Percentiles rank a stretch among this genome's conserved stretches.
Conservation (phyloP, 2,113 vertebrate genomes). For the Numenius arquata region DNA sequence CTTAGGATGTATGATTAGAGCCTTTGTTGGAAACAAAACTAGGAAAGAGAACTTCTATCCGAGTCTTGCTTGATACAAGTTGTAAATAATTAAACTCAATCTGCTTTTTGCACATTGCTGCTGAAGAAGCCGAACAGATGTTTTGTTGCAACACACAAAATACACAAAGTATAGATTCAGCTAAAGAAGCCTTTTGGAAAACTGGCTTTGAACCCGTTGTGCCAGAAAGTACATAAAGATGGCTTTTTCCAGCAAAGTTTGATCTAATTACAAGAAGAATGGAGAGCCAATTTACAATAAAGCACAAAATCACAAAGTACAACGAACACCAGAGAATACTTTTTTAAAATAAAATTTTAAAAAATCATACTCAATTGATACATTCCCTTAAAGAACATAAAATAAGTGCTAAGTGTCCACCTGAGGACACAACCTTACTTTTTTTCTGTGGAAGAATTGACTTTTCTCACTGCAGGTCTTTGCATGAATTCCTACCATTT, state of each 20-base stretch:
- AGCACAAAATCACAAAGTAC: neutral
- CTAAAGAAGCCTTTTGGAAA: neutral
- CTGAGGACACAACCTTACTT: neutral
- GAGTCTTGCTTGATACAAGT: neutral
- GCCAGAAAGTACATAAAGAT: neutral
- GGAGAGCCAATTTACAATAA: neutral
- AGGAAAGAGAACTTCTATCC: neutral
- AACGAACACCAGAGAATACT: neutral
- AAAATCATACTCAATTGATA: neutral
- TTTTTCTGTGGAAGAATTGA: neutral
- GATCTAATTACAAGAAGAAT: neutral
- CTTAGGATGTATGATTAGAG: neutral
- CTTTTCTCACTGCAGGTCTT: neutral
- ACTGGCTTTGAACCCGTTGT: neutral
- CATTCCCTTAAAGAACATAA: neutral
- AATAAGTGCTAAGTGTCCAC: neutral
- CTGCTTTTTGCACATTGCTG: neutral
- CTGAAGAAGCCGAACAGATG: neutral
- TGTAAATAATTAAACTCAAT: slow-evolving; percentile 4
- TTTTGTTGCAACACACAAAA: neutral
- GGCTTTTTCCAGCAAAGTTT: neutral
- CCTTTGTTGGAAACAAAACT: neutral
- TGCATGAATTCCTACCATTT: neutral
- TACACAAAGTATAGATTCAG: neutral
- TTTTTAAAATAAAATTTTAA: neutral